phyloP scores from a whole-genome alignment of 2,797 vertebrate species.

The Tangara arthus region DNA sequence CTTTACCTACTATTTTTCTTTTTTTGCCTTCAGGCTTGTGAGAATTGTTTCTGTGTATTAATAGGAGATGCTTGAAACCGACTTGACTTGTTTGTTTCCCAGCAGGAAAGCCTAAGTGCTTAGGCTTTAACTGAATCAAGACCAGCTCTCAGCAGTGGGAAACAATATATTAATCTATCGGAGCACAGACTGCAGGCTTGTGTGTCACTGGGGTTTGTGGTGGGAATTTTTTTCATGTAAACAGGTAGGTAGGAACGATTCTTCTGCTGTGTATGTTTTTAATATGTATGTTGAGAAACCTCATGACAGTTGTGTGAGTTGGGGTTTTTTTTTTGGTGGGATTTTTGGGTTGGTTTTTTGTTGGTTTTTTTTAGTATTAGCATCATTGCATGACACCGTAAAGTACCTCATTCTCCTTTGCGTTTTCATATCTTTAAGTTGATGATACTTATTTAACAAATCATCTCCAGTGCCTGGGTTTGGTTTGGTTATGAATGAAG shows the following conservation, averaged over 20 bases:
- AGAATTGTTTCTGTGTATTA: constrained; percentile 56
- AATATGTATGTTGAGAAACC: background rate
- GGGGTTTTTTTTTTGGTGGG: background rate
- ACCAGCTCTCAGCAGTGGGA: constrained; percentile 52
- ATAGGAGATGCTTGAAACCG: constrained; percentile 45
- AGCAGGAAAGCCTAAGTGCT: constrained; percentile 56
- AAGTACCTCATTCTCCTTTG: constrained; percentile 16
- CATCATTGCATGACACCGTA: background rate
- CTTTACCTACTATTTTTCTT: background rate
- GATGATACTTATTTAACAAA: background rate
- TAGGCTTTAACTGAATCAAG: constrained; percentile 52
- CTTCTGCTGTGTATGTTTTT: background rate
- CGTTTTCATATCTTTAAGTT: constrained; percentile 5
- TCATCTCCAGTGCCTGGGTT: background rate
- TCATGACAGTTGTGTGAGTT: background rate
- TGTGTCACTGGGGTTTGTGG: constrained; percentile 30
- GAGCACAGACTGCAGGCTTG: constrained; percentile 23
- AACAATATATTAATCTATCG: constrained; percentile 34
- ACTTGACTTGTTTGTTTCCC: constrained; percentile 55
- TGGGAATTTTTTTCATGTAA: constrained; percentile 30
- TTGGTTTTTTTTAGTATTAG: background rate
- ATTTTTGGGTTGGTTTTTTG: background rate
- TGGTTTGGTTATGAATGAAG: constrained; percentile 3
- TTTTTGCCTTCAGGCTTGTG: constrained; percentile 27
- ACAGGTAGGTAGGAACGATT: constrained; percentile 37